Evolutionary conservation across 1,140 invertebrate species (phyloP), one percentile per base, ranked within the genome.

Genomic region (Micrasema longulum): DNA sequence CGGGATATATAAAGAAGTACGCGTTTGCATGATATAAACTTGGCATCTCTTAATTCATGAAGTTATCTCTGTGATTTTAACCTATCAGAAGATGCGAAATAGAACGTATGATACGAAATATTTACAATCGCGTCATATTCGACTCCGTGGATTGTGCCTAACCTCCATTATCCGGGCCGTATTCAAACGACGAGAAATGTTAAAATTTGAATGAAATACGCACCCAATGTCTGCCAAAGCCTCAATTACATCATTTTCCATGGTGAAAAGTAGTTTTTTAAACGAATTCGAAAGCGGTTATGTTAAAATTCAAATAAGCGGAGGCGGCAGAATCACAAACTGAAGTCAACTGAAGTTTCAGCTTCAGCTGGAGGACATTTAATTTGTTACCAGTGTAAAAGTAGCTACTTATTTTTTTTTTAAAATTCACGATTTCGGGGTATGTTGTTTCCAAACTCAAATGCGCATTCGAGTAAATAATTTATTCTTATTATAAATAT

Each of bases 161-260:
- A 22, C 18, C 52, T 31, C n/a, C 48, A 26, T 16, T 22, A 52
- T 20, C 50, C 35, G n/a, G 0, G 12, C 20, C n/a, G 14, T 50
- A 50, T 43, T 14, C 10, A 23, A 45, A 45, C 12, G 14, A 23
- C 1, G 0, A 38, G 31, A 57, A 31, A 45, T 11, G 52, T 18
- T 23, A 18, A n/a, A 10, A 20, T 38, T 52, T 36, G 23, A 52
- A 64, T 26, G 36, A 43, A 36, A 36, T 7, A 35, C 36, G 12
- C 41, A 74, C 72, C 72, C 72, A 43, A 71, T 71, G 11, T 74
- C 72, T n/a, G 50, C 31, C 63, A 74, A 64, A 23, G 72, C 50
- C 10, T 74, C 72, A 22, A 74, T 16, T 11, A 74, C 53, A 22
- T 65, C 63, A 38, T 62, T 62, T 26, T 71, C 69, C 72, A 74